Evolutionary conservation across 2,113 vertebrate genomes (phyloP).

Genomic region (Colistium nudipinnis): DNA sequence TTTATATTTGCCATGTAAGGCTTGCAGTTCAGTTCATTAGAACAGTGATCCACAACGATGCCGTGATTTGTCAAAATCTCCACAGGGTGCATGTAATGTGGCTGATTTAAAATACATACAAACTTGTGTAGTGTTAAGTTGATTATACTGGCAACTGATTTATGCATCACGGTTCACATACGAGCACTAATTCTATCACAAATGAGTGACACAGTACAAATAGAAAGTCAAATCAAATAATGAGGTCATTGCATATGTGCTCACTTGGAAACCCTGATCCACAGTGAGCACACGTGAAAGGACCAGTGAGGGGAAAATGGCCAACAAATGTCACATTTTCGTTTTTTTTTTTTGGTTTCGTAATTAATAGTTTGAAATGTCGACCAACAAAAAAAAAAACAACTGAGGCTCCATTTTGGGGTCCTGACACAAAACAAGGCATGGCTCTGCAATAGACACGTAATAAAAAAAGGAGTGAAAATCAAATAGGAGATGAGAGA

Average conservation of each 20-base stretch:
- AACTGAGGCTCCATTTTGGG: conserved; percentile 14
- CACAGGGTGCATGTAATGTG: conserved; percentile 44
- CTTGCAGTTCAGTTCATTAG: neutral
- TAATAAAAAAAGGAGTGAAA: conserved; percentile 25
- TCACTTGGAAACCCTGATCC: conserved; percentile 21
- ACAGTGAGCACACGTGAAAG: conserved; percentile 58
- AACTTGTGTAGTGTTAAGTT: neutral
- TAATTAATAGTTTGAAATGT: conserved; percentile 30
- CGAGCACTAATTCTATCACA: conserved; percentile 37
- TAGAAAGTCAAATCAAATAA: conserved; percentile 40
- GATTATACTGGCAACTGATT: neutral
- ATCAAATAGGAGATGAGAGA: conserved; percentile 29
- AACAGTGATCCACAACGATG: neutral
- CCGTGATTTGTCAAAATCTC: neutral
- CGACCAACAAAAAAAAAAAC: conserved; percentile 14
- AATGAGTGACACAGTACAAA: conserved; percentile 50
- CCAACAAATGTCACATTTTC: conserved; percentile 16
- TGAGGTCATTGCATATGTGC: conserved; percentile 56
- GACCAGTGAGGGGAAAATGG: conserved; percentile 40
- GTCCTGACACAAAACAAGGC: conserved; percentile 35
- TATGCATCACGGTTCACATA: conserved; percentile 22
- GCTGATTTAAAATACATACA: neutral
- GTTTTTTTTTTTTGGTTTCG: neutral
- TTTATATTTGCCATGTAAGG: no score
- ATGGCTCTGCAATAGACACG: conserved; percentile 21